phyloP scores from a whole-genome alignment of 1,140 invertebrate species.

The Diorhabda carinulata region DNA sequence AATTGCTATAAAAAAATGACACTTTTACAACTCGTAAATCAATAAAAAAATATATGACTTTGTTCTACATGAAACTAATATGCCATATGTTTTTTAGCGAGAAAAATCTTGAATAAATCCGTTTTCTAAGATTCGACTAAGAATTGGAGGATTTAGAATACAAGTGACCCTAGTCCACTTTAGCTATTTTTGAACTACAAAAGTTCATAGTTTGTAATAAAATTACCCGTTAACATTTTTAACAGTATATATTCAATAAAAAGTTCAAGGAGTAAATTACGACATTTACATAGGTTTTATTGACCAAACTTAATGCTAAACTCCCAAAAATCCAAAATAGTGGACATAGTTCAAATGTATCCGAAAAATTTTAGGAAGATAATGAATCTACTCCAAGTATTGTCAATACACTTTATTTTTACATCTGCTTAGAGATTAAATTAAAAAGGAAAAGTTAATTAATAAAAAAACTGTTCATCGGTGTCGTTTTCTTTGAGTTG shows the following conservation, averaged over 20 bases:
- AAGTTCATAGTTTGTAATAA: conserved; percentile 9
- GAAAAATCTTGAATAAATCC: too few relatives aligned
- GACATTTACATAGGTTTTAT: conserved; percentile 9
- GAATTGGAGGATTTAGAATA: background rate
- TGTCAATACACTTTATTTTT: conserved; percentile 12
- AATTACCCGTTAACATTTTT: conserved; percentile 14
- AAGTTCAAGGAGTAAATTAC: conserved; percentile 7
- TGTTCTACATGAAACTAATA: too few relatives aligned
- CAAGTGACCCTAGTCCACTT: conserved; percentile 11
- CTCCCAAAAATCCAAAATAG: conserved; percentile 5
- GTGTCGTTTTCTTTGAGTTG: conserved; percentile 6
- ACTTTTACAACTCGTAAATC: too few relatives aligned
- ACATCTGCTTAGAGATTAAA: conserved; percentile 7
- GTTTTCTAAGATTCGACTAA: too few relatives aligned
- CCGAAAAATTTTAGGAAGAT: conserved; percentile 9
- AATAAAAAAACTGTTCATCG: conserved; percentile 7
- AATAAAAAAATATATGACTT: too few relatives aligned
- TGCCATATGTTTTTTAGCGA: too few relatives aligned
- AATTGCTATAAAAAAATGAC: too few relatives aligned
- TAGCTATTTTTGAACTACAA: conserved; percentile 12
- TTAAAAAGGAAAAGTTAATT: conserved; percentile 3
- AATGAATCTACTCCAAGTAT: conserved; percentile 4
- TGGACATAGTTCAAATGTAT: conserved; percentile 13
- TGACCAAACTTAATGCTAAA: conserved; percentile 7
- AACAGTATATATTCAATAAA: conserved; percentile 13